Conservation (phyloP, 2,888 invertebrate species). For the Iphiclides podalirius region DNA sequence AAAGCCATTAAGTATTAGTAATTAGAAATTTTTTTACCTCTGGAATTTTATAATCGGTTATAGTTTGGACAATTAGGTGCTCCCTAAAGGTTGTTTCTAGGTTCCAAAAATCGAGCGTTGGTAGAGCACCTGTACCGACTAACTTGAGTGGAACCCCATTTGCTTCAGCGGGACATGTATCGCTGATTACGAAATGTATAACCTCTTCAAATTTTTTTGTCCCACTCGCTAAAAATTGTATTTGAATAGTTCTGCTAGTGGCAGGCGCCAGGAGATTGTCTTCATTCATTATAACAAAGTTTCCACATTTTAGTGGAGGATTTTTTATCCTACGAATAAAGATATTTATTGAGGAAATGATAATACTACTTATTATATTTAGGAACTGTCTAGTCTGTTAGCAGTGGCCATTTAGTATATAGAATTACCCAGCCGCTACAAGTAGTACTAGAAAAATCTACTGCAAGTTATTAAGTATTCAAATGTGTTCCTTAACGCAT, state of each 20-base stretch:
- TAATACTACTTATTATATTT: too few relatives aligned
- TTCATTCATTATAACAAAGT: conserved; percentile 65
- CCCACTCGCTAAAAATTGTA: conserved; percentile 60
- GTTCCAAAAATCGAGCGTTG: conserved; percentile 78
- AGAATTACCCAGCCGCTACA: too few relatives aligned
- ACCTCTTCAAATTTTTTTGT: conserved; percentile 62
- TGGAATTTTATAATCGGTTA: conserved; percentile 71
- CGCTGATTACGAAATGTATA: conserved; percentile 66
- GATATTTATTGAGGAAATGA: not conserved
- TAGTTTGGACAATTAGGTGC: conserved; percentile 76
- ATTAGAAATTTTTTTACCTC: conserved; percentile 45
- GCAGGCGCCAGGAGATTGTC: conserved; percentile 69
- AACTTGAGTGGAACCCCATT: conserved; percentile 70
- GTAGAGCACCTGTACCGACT: conserved; percentile 77
- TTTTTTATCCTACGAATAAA: conserved; percentile 50
- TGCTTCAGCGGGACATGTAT: conserved; percentile 71
- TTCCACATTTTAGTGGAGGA: conserved; percentile 65
- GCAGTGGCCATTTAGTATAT: too few relatives aligned
- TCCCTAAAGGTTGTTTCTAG: conserved; percentile 80
- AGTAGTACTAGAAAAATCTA: too few relatives aligned
- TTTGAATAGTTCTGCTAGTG: conserved; percentile 60
- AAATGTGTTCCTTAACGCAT: too few relatives aligned
- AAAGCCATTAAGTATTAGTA: too few relatives aligned
- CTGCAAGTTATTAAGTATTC: too few relatives aligned
- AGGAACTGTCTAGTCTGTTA: too few relatives aligned